These are phyloP conservation scores for Drosophila multiciliata DNA, from an alignment of 2,888 invertebrate genomes.

Conservation along the genomic window DNA sequence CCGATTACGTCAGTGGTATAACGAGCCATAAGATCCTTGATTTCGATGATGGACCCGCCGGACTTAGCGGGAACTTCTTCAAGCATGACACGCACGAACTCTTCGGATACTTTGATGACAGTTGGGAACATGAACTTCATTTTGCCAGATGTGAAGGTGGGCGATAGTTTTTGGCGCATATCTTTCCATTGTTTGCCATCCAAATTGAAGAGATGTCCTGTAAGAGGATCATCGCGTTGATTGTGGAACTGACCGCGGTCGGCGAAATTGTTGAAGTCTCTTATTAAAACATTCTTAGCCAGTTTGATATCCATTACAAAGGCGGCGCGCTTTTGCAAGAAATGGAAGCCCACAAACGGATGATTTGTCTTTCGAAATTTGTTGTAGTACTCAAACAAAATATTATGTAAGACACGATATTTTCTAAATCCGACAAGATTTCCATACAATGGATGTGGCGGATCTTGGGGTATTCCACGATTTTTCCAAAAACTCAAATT, in stretches of 20 bases:
- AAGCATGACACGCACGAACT: slow-evolving; percentile 51
- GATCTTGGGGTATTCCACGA: slow-evolving; percentile 52
- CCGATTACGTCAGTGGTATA: slow-evolving; percentile 86
- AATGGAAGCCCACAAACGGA: slow-evolving; percentile 69
- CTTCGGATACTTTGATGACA: slow-evolving; percentile 58
- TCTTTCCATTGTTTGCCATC: slow-evolving; percentile 85
- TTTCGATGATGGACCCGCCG: slow-evolving; percentile 78
- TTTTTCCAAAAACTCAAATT: slow-evolving; percentile 53
- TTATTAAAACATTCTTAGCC: slow-evolving; percentile 58
- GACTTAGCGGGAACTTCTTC: slow-evolving; percentile 39
- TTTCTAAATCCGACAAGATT: slow-evolving; percentile 51
- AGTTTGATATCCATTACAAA: slow-evolving; percentile 64
- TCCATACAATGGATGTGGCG: slow-evolving; percentile 52
- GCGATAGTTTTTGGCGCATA: slow-evolving; percentile 82
- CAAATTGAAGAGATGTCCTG: slow-evolving; percentile 80
- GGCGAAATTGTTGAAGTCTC: slow-evolving; percentile 80
- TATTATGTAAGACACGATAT: slow-evolving; percentile 29
- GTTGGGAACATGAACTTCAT: slow-evolving; percentile 77
- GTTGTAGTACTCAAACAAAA: slow-evolving; percentile 50
- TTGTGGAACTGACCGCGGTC: slow-evolving; percentile 82
- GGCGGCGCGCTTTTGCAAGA: slow-evolving; percentile 57
- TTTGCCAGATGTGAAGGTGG: slow-evolving; percentile 81
- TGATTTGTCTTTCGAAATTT: slow-evolving; percentile 46
- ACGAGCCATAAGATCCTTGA: slow-evolving; percentile 84
- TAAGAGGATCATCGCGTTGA: slow-evolving; percentile 82